A percentile compares a stretch with the other conserved stretches of the same genome.
Evolutionary conservation across 1,140 invertebrate genomes (phyloP).

Genomic region (Conus betulinus): DNA sequence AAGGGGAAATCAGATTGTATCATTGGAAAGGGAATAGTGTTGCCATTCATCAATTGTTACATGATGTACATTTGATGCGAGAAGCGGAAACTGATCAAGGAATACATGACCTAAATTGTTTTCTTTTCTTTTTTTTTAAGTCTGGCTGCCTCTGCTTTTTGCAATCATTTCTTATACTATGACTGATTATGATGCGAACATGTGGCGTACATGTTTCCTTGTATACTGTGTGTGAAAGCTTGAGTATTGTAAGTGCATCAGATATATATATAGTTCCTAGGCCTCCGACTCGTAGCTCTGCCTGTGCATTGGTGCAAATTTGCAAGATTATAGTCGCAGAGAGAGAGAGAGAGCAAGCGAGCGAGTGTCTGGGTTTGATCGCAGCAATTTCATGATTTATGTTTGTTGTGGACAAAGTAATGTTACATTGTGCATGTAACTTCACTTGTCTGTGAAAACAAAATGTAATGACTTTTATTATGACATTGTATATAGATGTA

Average conservation of each 20-base stretch:
- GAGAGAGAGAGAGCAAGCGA: background rate
- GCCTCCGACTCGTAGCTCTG: background rate
- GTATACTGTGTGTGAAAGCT: background rate
- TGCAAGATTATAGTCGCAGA: background rate
- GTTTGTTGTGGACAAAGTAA: background rate
- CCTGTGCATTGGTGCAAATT: slow-evolving; percentile 1
- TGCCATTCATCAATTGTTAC: background rate
- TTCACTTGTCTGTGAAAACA: background rate
- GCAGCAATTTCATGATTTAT: background rate
- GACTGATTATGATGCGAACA: background rate
- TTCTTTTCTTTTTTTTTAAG: background rate
- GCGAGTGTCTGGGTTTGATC: background rate
- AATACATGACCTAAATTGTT: background rate
- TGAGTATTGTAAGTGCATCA: background rate
- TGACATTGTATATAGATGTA: slow-evolving; percentile 26
- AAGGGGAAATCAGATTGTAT: background rate
- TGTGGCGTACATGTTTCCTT: background rate
- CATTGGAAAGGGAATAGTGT: background rate
- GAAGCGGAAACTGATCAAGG: background rate
- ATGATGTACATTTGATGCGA: background rate
- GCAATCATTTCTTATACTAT: slow-evolving; percentile 10
- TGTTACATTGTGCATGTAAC: background rate
- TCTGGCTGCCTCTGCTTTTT: slow-evolving; percentile 15
- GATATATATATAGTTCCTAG: background rate
- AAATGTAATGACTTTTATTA: background rate